These are phyloP conservation scores for Sylvietta virens DNA, from an alignment of 2,113 vertebrate species.

Conservation along the genomic window DNA sequence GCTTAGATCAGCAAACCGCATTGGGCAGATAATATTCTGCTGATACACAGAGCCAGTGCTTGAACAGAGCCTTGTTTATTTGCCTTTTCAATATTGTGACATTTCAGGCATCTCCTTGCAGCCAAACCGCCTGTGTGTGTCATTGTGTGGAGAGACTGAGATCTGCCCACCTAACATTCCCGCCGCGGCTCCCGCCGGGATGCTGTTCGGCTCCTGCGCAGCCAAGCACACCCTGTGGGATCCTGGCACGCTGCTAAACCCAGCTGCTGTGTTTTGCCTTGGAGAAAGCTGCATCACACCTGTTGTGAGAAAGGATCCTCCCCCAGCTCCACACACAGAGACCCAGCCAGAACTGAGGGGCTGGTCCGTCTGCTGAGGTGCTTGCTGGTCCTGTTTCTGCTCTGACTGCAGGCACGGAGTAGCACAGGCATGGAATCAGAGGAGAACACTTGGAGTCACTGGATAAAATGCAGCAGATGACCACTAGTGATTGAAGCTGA, in stretches of 20 bases:
- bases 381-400: not conserved
- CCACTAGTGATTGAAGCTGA: not conserved
- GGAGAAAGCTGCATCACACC: not conserved
- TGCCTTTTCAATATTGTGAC: constrained; percentile 43
- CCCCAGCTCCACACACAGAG: not conserved
- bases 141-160: not conserved
- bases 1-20: constrained; percentile 17
- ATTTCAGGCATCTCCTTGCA: constrained; percentile 37
- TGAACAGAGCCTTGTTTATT: constrained; percentile 39
- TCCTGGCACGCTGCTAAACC: not conserved
- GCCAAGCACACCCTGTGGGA: not conserved
- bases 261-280: not conserved
- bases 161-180: constrained; percentile 43
- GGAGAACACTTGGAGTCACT: not conserved
- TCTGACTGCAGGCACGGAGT: not conserved
- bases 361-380: not conserved
- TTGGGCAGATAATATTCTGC: constrained; percentile 16
- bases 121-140: not conserved
- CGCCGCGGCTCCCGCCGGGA: rapidly evolving
- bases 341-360: not conserved
- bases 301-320: not conserved
- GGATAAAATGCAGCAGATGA: not conserved
- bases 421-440: not conserved
- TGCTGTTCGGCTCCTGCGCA: rapidly evolving
- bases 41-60: constrained; percentile 24